Conservation (phyloP, 2,113 vertebrate species). For the Lepidothrix coronata region DNA sequence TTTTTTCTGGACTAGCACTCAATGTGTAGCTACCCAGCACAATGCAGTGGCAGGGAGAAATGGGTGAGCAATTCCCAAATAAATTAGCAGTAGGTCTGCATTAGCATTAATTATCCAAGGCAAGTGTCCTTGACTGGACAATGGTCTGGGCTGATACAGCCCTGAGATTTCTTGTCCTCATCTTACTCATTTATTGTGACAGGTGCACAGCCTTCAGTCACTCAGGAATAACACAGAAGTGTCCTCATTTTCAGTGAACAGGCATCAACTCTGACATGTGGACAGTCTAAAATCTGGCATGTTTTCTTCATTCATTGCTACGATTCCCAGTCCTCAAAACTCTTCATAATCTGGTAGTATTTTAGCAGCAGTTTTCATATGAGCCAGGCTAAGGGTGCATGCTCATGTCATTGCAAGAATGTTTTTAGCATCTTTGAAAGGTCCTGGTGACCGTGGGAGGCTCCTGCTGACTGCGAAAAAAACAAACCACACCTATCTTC, state of each 20-base stretch:
- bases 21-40: rapidly evolving
- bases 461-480: neutral
- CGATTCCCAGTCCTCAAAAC: neutral
- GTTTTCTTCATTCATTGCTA: neutral
- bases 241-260: neutral
- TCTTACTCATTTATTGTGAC: neutral
- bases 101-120: neutral
- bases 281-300: neutral
- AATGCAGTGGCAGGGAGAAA: neutral
- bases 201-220: neutral
- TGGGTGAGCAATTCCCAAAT: neutral
- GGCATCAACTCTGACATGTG: neutral
- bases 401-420: neutral
- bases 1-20: neutral
- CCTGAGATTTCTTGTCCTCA: neutral
- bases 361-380: neutral
- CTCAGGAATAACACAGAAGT: neutral
- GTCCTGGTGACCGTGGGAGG: neutral
- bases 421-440: neutral
- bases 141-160: neutral
- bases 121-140: neutral
- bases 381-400: neutral
- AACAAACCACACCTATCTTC: neutral
- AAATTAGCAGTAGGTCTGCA: neutral
- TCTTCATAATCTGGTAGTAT: neutral